Evolutionary conservation across 2,888 invertebrate genomes (phyloP).

Genomic region (Iphiclides podalirius): DNA sequence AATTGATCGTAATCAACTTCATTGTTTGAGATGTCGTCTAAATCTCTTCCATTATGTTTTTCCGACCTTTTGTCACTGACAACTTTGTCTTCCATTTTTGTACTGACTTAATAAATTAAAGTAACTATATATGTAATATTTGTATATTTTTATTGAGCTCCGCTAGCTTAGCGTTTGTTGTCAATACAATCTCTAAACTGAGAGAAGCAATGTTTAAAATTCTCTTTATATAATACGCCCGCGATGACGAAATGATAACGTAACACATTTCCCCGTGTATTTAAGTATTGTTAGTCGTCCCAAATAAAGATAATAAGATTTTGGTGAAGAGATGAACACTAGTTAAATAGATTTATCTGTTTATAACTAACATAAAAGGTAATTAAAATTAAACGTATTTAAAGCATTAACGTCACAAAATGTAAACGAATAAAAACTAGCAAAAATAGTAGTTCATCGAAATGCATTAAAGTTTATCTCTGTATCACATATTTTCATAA

Average conservation of each 20-base stretch:
- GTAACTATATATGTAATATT: background rate
- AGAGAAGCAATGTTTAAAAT: constrained; percentile 5
- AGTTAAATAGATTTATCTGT: background rate
- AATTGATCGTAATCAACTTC: constrained; percentile 49
- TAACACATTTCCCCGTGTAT: constrained; percentile 14
- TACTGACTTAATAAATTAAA: background rate
- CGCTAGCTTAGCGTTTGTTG: constrained; percentile 3
- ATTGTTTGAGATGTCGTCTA: constrained; percentile 11
- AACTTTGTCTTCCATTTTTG: constrained; percentile 19
- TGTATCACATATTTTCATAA: too few relatives aligned
- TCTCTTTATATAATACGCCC: constrained; percentile 17
- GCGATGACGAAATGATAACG: constrained; percentile 21
- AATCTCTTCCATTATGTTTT: background rate
- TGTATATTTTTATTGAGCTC: background rate
- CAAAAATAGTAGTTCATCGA: too few relatives aligned
- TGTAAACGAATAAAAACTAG: too few relatives aligned
- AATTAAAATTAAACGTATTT: too few relatives aligned
- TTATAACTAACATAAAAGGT: too few relatives aligned
- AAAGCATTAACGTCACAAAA: too few relatives aligned
- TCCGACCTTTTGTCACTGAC: constrained; percentile 12
- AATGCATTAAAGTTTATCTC: too few relatives aligned
- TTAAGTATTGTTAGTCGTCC: constrained; percentile 9
- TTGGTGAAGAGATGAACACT: background rate
- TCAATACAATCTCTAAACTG: constrained; percentile 15
- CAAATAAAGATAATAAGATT: constrained; percentile 14